Evolutionary conservation across 1,140 invertebrate species (phyloP).

Genomic region (Zaprionus taronus): DNA sequence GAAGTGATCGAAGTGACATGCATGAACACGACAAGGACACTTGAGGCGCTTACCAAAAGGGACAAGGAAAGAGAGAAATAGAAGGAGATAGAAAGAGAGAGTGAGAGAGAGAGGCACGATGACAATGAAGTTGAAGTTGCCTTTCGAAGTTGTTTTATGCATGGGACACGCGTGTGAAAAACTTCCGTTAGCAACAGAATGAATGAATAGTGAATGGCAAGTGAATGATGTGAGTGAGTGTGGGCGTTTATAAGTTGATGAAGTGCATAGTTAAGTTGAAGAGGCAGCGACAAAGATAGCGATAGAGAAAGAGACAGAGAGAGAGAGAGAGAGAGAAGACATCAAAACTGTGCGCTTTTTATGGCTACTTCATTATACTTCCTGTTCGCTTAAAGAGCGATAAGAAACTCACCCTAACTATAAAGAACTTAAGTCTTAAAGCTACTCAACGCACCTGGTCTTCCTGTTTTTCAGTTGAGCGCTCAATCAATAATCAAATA

Average conservation of each 20-base stretch:
- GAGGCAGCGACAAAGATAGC: neutral
- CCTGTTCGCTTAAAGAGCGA: neutral
- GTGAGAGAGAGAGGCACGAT: neutral
- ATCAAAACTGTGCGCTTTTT: neutral
- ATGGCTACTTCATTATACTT: neutral
- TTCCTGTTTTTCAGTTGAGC: slow-evolving; percentile 49
- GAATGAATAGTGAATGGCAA: slow-evolving; percentile 43
- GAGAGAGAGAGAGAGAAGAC: too few species aligned
- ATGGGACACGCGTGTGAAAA: slow-evolving; percentile 48
- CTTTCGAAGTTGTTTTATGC: slow-evolving; percentile 31
- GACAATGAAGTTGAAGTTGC: slow-evolving; percentile 56
- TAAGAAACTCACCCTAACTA: neutral
- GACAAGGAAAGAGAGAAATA: neutral
- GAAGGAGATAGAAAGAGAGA: neutral
- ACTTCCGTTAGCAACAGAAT: slow-evolving; percentile 49
- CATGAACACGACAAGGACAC: slow-evolving; percentile 58
- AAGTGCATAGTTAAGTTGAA: slow-evolving; percentile 27
- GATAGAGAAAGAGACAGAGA: neutral
- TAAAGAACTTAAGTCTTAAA: neutral
- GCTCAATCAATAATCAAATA: slow-evolving; percentile 62
- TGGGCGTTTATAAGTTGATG: slow-evolving; percentile 29
- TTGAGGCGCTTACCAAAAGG: slow-evolving; percentile 39
- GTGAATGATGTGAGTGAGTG: slow-evolving; percentile 21
- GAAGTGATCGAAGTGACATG: slow-evolving; percentile 67
- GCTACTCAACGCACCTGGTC: slow-evolving; percentile 31